These are phyloP conservation scores for Paedocypris sp. DNA, from an alignment of 2,113 vertebrate species.

Conservation along the genomic window DNA sequence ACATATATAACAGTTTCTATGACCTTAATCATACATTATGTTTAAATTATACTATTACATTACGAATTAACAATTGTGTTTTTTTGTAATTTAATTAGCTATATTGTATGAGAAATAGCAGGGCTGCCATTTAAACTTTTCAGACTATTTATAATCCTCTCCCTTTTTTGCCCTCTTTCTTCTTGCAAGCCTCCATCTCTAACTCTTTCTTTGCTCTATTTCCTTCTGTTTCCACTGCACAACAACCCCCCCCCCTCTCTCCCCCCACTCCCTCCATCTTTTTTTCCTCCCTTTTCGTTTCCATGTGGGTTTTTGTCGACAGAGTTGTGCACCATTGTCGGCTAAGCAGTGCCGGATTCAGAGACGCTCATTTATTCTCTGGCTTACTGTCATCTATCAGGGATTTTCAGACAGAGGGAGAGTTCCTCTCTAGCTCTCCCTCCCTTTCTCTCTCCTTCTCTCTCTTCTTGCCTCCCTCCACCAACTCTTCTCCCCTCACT, in stretches of 20 bases:
- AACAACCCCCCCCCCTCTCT: slow-evolving; percentile 2
- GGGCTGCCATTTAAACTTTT: not conserved
- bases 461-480: not conserved
- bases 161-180: not conserved
- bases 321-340: slow-evolving; percentile 13
- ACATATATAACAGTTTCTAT: too few species aligned
- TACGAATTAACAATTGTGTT: too few species aligned
- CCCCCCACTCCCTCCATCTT: not conserved
- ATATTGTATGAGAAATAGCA: too few species aligned
- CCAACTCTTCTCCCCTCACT: slow-evolving; percentile 9
- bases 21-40: too few species aligned
- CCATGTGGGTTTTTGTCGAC: slow-evolving; percentile 11
- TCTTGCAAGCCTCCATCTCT: not conserved
- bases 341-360: not conserved
- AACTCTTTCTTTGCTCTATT: not conserved
- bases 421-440: not conserved
- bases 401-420: slow-evolving; percentile 27
- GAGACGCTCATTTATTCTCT: slow-evolving; percentile 38
- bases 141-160: not conserved
- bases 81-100: too few species aligned
- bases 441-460: not conserved
- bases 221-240: not conserved
- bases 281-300: slow-evolving; percentile 14
- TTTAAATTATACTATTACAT: too few species aligned
- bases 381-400: slow-evolving; percentile 37